Percentiles rank a stretch among this genome's conserved stretches.
These are phyloP conservation scores for Clivina fossor DNA, from an alignment of 2,888 invertebrate species.

Conservation along the genomic window DNA sequence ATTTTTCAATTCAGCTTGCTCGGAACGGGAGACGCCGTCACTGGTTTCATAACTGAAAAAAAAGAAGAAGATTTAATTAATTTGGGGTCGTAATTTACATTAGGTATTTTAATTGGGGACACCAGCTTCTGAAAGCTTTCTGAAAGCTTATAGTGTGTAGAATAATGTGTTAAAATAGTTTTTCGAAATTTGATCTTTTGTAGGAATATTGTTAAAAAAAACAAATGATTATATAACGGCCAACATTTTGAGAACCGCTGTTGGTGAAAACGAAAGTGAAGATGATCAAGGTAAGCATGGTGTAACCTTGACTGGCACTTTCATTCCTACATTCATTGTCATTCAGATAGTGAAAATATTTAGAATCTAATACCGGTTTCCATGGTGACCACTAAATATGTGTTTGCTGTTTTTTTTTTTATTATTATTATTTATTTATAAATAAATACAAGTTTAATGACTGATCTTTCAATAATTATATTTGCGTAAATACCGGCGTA, in stretches of 20 bases:
- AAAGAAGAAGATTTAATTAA: background rate
- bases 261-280: conserved; percentile 20
- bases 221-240: too few relatives aligned
- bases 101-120: too few relatives aligned
- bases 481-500: too few relatives aligned
- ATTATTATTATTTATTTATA: conserved; percentile 1
- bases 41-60: conserved; percentile 51
- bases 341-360: conserved; percentile 18
- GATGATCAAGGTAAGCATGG: conserved; percentile 17
- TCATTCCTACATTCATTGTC: conserved; percentile 10
- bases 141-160: too few relatives aligned
- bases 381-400: background rate
- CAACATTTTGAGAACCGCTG: too few relatives aligned
- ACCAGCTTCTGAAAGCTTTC: too few relatives aligned
- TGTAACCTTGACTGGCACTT: conserved; percentile 21
- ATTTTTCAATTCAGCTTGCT: conserved; percentile 58
- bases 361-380: conserved; percentile 7
- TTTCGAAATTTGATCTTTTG: too few relatives aligned
- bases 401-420: conserved; percentile 4
- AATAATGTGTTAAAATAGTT: too few relatives aligned
- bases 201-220: too few relatives aligned
- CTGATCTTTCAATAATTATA: too few relatives aligned
- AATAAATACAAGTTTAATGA: conserved; percentile 23
- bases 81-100: too few relatives aligned
- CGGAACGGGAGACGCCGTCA: conserved; percentile 57